Base-by-base conservation (phyloP, 92 coral and sea anemone genomes). In the Montipora capitata region DNA sequence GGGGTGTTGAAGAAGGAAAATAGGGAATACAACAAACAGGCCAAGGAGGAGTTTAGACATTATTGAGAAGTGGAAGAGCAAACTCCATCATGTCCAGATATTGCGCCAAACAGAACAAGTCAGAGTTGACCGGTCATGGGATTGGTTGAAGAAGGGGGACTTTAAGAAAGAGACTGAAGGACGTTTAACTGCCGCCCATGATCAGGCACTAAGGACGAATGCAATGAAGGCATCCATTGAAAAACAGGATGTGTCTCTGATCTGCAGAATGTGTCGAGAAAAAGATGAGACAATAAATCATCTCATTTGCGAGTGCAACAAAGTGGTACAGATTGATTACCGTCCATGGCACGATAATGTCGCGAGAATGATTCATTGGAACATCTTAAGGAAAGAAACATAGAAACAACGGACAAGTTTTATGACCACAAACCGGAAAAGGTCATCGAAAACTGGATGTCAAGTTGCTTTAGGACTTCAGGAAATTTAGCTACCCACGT, bases 241-340 rank as follows among this genome's bases (percentile, higher is more conserved):
- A 48, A 48, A 48, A 48, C 79, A 77, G 49, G 78, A 59, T 18
- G 78, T 89, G 72, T 66, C 72, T 41, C 79, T 61, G 42, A 57
- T 69, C 10, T 48, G 7, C 52, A 48, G 52, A 48, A 48, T 48
- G 1, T 48, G 6, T 48, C 52, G 52, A 48, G 35, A 52, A 27
- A 71, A 70, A 76, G 85, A 77, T 51, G 89, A 83, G 89, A 83
- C 84, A 75, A 68, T 78, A 89, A 77, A 83, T 65, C 89, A 89
- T 64, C 72, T 89, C 20, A 70, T 77, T 40, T 82, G 88, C 68
- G 88, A 82, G 77, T 76, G 79, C 72, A 76, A 84, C 51, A 82
- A 82, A 78, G 16, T 88, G 84, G 84, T 83, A 38, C 92, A 88
- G 77, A 51, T 15, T 44, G 80, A 10, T 15, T 11, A 10, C 4